A percentile compares a stretch with the other conserved stretches of the same genome.
phyloP scores from a whole-genome alignment of 2,888 invertebrate genomes.

The Endotricha flammealis region DNA sequence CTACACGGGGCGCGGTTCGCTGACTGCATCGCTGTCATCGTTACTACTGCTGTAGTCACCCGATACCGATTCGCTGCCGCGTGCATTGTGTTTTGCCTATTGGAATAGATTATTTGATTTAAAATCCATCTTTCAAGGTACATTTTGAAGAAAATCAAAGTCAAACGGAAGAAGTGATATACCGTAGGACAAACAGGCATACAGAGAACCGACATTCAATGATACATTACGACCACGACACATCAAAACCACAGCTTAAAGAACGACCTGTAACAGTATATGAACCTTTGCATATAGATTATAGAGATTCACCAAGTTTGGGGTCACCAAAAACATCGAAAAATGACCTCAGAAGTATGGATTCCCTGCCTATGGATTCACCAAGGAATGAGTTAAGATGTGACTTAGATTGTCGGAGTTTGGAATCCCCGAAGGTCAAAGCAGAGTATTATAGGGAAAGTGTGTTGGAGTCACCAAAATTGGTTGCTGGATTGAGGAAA shows the following conservation, averaged over 20 bases:
- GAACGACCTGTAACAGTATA: constrained; percentile 68
- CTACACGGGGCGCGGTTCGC: no score
- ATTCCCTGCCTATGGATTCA: constrained; percentile 66
- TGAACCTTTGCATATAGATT: constrained; percentile 66
- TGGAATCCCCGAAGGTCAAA: constrained; percentile 66
- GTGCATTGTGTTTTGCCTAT: no score
- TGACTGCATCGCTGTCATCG: no score
- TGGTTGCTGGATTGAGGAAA: constrained; percentile 62
- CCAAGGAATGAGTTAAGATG: constrained; percentile 60
- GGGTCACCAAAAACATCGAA: constrained; percentile 67
- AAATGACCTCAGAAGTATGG: constrained; percentile 59
- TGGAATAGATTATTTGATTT: no score
- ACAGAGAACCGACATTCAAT: constrained; percentile 70
- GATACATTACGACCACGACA: constrained; percentile 71
- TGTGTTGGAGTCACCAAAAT: constrained; percentile 58
- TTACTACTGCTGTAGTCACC: no score
- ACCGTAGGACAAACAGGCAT: constrained; percentile 59
- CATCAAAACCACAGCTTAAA: constrained; percentile 57
- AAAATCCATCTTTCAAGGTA: constrained; percentile 50
- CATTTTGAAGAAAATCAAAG: constrained; percentile 64
- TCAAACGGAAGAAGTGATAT: constrained; percentile 54
- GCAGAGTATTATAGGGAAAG: constrained; percentile 61
- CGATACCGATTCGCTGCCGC: no score
- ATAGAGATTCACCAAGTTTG: constrained; percentile 59
- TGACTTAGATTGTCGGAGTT: constrained; percentile 61